Evolutionary conservation across 1,140 invertebrate genomes (phyloP), one percentile per base, ranked within the genome.

Genomic region (Chelonus insularis): DNA sequence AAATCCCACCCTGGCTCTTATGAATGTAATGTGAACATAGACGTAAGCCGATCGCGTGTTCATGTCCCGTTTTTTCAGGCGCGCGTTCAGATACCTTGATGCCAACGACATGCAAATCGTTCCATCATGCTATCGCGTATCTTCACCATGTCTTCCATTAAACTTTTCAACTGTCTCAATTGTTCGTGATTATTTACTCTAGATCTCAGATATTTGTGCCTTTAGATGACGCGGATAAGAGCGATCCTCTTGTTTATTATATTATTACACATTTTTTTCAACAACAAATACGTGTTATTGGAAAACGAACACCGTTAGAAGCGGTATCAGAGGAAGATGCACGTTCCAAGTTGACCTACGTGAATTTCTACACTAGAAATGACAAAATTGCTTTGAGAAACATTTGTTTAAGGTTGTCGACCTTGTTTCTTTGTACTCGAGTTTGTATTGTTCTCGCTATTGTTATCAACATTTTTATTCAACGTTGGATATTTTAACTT

Each of bases 91-190:
- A 50, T 9, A 20, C 20, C 7, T 25, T n/a, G 3, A 29, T 50
- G 12, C 5, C 47, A 50, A 20, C 7, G 14, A 34, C 21, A 57
- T 57, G 55, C 55, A 57, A 57, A 57, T 57, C 54, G 39, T 25
- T 18, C 21, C 6, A 20, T 21, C 34, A 57, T 29, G 55, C 41
- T 57, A 32, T 14, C 18, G 37, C 39, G 23, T 29, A 9, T 45
- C 43, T 45, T 29, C 25, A 29, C 25, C 25, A 29, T 29, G 25
- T 29, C 25, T 29, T 29, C 25, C 25, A 29, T 29, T 29, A 29
- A 29, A 29, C 25, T 29, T 29, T 29, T 29, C 7, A 29, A 29
- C 25, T 29, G 25, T 29, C 25, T 29, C 25, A 29, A 29, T 29
- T 29, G 25, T 29, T 29, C 25, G 25, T 29, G 25, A 29, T 29